Evolutionary conservation across 92 coral and sea anemone species (phyloP).

Genomic region (Pocillopora grandis): DNA sequence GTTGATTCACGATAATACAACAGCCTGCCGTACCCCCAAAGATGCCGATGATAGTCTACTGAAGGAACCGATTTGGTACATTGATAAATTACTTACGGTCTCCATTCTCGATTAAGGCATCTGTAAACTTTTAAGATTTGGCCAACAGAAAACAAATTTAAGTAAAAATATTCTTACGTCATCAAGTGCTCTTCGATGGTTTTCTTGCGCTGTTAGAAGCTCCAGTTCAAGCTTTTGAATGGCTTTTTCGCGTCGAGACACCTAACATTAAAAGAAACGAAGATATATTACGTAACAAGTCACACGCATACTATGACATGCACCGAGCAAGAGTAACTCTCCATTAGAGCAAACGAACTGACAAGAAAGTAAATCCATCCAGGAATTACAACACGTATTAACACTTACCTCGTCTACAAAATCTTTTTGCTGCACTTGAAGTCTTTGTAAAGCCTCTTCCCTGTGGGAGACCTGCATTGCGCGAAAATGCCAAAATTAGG

Average conservation of each 20-base stretch:
- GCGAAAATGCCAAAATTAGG: too few relatives aligned
- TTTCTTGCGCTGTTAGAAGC: constrained; percentile 88
- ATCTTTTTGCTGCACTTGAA: constrained; percentile 97
- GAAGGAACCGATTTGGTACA: not conserved
- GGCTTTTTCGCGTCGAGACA: constrained; percentile 91
- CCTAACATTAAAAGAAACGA: constrained; percentile 38
- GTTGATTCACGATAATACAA: too few relatives aligned
- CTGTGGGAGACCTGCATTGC: constrained; percentile 74
- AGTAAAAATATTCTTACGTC: constrained; percentile 69
- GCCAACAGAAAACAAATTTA: not conserved
- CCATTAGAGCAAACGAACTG: not conserved
- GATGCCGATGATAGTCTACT: too few relatives aligned
- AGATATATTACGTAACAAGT: not conserved
- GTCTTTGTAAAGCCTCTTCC: constrained; percentile 95
- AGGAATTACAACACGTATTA: not conserved
- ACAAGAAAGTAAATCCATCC: not conserved
- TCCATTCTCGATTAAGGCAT: too few relatives aligned
- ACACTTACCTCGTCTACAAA: constrained; percentile 88
- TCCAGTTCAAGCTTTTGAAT: constrained; percentile 97
- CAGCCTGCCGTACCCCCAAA: too few relatives aligned
- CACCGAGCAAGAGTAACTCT: not conserved
- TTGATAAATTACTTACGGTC: not conserved
- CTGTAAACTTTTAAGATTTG: too few relatives aligned
- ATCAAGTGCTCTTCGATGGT: constrained; percentile 82
- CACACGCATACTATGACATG: not conserved